Base-by-base conservation (phyloP, 2,797 vertebrate genomes). In the Labroides dimidiatus region DNA sequence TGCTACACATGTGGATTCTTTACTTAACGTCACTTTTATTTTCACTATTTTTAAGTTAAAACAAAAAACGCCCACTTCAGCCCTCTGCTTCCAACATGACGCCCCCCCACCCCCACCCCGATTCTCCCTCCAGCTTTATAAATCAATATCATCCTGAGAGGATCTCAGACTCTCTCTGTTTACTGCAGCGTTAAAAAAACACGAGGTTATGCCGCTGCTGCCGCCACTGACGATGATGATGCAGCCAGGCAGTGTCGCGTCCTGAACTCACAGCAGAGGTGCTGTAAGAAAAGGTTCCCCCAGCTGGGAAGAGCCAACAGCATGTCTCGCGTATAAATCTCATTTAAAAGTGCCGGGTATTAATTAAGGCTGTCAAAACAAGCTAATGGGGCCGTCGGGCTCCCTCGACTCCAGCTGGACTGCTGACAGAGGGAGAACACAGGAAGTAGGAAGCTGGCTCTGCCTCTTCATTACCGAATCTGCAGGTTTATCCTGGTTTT, bases 311-410 rank as follows among this genome's bases (percentile, higher is more conserved):
- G 80, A 45, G 74, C 81, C 82, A 80, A 81, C 89, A 75, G 69
- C 78, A 65, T 49, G 77, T 65, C 71, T 61, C 66, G 52, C 74
- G 77, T 16, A 27, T 84, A 83, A 90, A 91, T 90, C 88, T 80
- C 72, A 69, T 86, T 88, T 89, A 73, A 84, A 85, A 83, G 84
- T 67, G 71, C 64, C 64, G 72, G 70, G 84, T 73, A 91, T 92
- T 92, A 91, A 91, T 92, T 89, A 72, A 84, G 76, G 56, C 70
- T 89, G 90, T 89, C 86, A 91, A 84, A 89, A 83, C 87, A 91
- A 66, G 72, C 80, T 87, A 78, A 88, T 81, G 76, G 84, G 75
- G 62, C 73, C 79, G 59, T 33, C 24, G 27, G 74, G 80, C 81
- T 82, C 72, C 76, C 76, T 66, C 17, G 49, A 71, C 84, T 77